Percentiles rank a stretch among this genome's conserved stretches.
These are phyloP conservation scores for Ophiothrix spiculata DNA, from an alignment of 35 echinoderm and acorn worm genomes.

Conservation along the genomic window DNA sequence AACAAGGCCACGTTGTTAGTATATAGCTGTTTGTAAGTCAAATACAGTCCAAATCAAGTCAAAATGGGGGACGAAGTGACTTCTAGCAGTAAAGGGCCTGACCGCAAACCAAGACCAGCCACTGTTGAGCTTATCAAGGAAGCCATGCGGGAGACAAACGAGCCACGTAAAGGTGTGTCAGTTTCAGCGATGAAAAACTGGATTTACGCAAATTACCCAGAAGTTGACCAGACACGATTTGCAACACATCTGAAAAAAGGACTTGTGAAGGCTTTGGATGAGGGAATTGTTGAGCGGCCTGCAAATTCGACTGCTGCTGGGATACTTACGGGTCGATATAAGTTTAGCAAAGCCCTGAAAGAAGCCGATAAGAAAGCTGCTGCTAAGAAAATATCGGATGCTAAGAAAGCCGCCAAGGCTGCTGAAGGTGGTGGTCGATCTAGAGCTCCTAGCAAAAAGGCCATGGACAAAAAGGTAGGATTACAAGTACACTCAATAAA, in stretches of 20 bases:
- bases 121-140: neutral
- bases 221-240: neutral
- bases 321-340: neutral
- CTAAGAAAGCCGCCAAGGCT: neutral
- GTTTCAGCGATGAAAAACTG: neutral
- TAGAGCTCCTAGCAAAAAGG: neutral
- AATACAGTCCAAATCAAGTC: neutral
- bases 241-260: neutral
- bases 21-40: neutral
- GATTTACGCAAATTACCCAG: neutral
- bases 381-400: too few species aligned
- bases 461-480: neutral
- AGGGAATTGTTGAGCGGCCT: neutral
- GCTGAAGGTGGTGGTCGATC: neutral
- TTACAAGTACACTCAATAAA: too few species aligned
- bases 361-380: neutral
- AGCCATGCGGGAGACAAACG: neutral
- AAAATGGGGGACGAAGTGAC: neutral
- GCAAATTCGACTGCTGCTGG: neutral
- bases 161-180: neutral
- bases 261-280: neutral
- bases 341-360: neutral
- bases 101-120: neutral
- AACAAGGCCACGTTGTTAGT: neutral
- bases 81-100: neutral